phyloP scores from a whole-genome alignment of 1,140 invertebrate genomes.

The Oppia nitens region DNA sequence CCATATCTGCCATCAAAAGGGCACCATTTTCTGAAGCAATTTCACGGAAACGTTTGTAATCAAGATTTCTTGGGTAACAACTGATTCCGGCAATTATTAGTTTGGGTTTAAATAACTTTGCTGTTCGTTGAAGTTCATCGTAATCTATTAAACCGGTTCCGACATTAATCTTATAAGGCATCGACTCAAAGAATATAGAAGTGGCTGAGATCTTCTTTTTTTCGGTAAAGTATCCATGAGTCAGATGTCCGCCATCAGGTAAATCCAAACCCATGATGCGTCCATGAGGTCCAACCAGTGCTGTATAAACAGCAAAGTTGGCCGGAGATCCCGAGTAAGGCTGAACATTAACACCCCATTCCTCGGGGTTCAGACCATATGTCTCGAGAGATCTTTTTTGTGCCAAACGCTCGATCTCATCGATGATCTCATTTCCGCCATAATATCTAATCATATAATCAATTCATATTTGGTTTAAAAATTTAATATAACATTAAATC shows the following conservation, averaged over 20 bases:
- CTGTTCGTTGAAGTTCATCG: slow-evolving; percentile 60
- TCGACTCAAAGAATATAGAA: slow-evolving; percentile 93
- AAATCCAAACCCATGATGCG: slow-evolving; percentile 91
- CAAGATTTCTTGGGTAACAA: slow-evolving; percentile 45
- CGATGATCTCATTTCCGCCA: slow-evolving; percentile 92
- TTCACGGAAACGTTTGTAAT: slow-evolving; percentile 44
- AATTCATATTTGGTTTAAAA: slow-evolving; percentile 7
- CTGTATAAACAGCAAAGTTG: slow-evolving; percentile 92
- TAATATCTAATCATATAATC: slow-evolving; percentile 50
- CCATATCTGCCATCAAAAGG: slow-evolving; percentile 47
- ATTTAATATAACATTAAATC: slow-evolving; percentile 8
- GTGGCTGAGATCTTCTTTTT: slow-evolving; percentile 90
- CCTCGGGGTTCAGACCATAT: slow-evolving; percentile 56
- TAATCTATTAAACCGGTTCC: slow-evolving; percentile 85
- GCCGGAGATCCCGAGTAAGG: slow-evolving; percentile 92
- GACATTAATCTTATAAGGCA: slow-evolving; percentile 84
- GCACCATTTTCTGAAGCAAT: slow-evolving; percentile 43
- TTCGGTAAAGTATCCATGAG: slow-evolving; percentile 80
- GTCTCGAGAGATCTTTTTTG: slow-evolving; percentile 71
- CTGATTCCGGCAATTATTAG: slow-evolving; percentile 71
- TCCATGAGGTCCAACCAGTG: slow-evolving; percentile 69
- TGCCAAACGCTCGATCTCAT: slow-evolving; percentile 74
- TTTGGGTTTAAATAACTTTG: slow-evolving; percentile 72
- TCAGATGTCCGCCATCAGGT: slow-evolving; percentile 89
- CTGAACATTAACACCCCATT: slow-evolving; percentile 98